These are phyloP conservation scores for Drosophila setosimentum DNA, from an alignment of 2,888 invertebrate species.

Conservation along the genomic window DNA sequence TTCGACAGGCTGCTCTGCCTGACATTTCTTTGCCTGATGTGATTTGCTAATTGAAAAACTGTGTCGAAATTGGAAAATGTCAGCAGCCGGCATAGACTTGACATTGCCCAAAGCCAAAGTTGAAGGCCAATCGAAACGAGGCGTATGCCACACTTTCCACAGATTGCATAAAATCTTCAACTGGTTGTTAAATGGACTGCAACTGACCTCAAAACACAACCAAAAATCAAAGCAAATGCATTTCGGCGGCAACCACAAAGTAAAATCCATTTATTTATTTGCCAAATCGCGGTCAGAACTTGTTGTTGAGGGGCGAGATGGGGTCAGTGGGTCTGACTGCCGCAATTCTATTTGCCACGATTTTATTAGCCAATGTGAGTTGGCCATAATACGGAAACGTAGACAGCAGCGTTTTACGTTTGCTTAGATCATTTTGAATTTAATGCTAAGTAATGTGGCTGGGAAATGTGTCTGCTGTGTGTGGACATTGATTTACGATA, in stretches of 20 bases:
- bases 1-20: conserved; percentile 42
- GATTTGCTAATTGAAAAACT: conserved; percentile 64
- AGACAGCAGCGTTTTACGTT: conserved; percentile 64
- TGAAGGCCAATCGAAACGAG: conserved; percentile 53
- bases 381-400: conserved; percentile 61
- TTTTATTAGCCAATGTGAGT: conserved; percentile 21
- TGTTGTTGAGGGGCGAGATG: neutral
- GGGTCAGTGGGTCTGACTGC: conserved; percentile 5
- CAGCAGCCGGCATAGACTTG: conserved; percentile 45
- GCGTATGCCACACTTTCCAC: neutral
- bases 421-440: conserved; percentile 35
- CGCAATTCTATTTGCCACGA: conserved; percentile 17
- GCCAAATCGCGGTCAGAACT: conserved; percentile 41
- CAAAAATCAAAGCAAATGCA: conserved; percentile 65
- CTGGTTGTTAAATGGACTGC: conserved; percentile 20
- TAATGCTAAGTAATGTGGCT: conserved; percentile 48
- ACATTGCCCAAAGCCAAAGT: conserved; percentile 48
- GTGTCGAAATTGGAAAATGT: conserved; percentile 54
- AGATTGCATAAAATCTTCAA: conserved; percentile 12
- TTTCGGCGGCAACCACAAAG: conserved; percentile 52
- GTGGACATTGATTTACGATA: conserved; percentile 46
- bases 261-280: conserved; percentile 64
- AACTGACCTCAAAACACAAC: conserved; percentile 31
- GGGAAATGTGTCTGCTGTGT: conserved; percentile 35
- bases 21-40: conserved; percentile 42